Conservation (phyloP, 2,888 invertebrate species). For the Meganola albula region DNA sequence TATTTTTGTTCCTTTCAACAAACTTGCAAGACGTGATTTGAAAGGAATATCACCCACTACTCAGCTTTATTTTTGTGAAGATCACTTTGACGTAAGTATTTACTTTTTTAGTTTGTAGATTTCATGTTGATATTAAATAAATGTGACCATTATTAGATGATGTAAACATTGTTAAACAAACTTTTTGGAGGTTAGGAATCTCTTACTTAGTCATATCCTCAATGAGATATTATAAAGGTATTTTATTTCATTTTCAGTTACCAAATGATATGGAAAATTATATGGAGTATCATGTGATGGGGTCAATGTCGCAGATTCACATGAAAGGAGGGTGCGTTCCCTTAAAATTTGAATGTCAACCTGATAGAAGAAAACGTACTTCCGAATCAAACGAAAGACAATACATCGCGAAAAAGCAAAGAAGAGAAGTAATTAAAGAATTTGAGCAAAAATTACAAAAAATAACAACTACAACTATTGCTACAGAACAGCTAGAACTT, state of each 20-base stretch:
- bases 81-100: slow-evolving; percentile 12
- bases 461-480: neutral
- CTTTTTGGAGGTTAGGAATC: too few relatives aligned
- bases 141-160: neutral
- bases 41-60: slow-evolving; percentile 1
- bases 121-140: neutral
- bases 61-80: slow-evolving; percentile 8
- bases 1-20: slow-evolving; percentile 3
- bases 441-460: neutral
- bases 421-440: neutral
- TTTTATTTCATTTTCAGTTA: neutral
- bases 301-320: neutral
- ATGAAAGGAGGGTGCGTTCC: neutral
- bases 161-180: neutral
- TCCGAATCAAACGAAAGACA: neutral
- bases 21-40: slow-evolving; percentile 3
- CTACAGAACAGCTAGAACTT: neutral
- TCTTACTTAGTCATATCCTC: too few relatives aligned
- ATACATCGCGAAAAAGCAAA: neutral
- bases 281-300: neutral
- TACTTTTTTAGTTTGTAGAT: neutral
- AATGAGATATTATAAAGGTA: too few relatives aligned
- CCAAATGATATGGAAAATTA: slow-evolving; percentile 1
- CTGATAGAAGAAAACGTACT: neutral
- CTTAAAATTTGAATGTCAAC: neutral